A percentile compares a stretch with the other conserved stretches of the same genome.
Conservation (phyloP, 2,797 vertebrate species). For the Gymnocypris eckloni region DNA sequence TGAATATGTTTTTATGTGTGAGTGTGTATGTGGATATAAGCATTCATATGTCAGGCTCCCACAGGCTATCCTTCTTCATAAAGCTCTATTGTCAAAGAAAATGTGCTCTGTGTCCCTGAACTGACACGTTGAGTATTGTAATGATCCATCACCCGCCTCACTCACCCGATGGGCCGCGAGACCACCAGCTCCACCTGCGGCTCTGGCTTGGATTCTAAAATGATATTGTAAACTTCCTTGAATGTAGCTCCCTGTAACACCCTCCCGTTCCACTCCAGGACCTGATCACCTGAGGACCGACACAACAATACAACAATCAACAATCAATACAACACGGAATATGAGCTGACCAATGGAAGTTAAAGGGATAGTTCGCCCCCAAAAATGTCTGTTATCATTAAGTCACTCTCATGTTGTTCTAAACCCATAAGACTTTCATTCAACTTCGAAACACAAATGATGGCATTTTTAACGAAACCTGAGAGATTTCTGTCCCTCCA, state of each 20-base stretch:
- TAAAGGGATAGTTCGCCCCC: neutral
- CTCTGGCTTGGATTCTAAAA: conserved; percentile 94
- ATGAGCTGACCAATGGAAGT: neutral
- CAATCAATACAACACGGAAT: neutral
- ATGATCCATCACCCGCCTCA: conserved; percentile 32
- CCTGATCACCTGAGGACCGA: conserved; percentile 88
- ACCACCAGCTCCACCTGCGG: conserved; percentile 95
- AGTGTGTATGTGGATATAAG: neutral
- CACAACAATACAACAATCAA: conserved; percentile 12
- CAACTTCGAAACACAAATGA: neutral
- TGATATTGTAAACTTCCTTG: conserved; percentile 97
- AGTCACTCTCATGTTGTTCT: neutral
- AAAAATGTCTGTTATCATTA: neutral
- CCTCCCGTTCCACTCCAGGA: conserved; percentile 95
- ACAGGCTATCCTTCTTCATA: conserved; percentile 39
- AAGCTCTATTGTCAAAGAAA: conserved; percentile 24
- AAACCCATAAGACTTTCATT: neutral
- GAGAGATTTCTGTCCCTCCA: too few species aligned
- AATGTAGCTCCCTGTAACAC: conserved; percentile 94
- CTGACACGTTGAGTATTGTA: neutral
- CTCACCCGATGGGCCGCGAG: conserved; percentile 91
- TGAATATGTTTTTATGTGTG: neutral
- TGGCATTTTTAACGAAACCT: too few species aligned
- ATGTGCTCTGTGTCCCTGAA: conserved; percentile 23
- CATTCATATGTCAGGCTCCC: conserved; percentile 7